Evolutionary conservation across 2,113 vertebrate species (phyloP).

Genomic region (Cebidichthys violaceus): DNA sequence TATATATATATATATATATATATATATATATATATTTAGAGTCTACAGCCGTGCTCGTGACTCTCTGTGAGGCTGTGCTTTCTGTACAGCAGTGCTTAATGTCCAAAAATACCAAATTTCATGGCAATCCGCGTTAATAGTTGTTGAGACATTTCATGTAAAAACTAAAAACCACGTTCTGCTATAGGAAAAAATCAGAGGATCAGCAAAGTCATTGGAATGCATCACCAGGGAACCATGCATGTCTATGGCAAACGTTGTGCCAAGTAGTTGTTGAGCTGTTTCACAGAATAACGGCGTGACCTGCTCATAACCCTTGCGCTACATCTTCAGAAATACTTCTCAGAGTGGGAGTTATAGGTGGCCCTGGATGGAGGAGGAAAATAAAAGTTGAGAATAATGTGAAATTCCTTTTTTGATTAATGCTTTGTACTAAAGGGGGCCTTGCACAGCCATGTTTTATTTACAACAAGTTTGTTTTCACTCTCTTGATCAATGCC

Average conservation of each 20-base stretch:
- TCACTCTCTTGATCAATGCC: neutral
- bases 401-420: slow-evolving; percentile 39
- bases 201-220: too few relatives aligned
- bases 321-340: neutral
- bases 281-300: neutral
- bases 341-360: neutral
- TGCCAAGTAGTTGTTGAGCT: neutral
- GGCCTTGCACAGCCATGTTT: neutral
- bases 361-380: neutral
- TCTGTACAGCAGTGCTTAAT: neutral
- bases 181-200: neutral
- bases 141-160: neutral
- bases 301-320: neutral
- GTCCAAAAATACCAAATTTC: neutral
- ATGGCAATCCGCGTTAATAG: neutral
- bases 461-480: slow-evolving; percentile 13
- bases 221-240: neutral
- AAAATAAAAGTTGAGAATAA: slow-evolving; percentile 3
- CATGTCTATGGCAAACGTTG: neutral
- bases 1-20: too few relatives aligned
- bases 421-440: neutral
- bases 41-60: neutral
- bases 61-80: neutral
- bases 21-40: too few relatives aligned
- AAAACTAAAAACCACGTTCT: neutral